phyloP scores from a whole-genome alignment of 2,113 vertebrate genomes.

The Cephalopterus ornatus region DNA sequence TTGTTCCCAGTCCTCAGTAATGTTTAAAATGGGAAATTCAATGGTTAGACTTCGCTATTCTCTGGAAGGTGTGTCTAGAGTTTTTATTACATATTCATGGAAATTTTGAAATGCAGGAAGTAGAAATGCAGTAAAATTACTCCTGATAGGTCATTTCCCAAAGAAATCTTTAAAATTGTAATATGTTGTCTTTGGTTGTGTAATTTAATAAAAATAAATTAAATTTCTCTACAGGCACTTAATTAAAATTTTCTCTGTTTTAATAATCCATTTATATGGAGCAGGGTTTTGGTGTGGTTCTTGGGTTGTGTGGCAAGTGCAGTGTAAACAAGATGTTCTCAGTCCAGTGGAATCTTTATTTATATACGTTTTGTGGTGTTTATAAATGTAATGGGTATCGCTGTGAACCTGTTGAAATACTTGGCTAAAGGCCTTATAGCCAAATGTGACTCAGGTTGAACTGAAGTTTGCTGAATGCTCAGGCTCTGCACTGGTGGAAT shows the following conservation, averaged over 20 bases:
- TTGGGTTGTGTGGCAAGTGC: background rate
- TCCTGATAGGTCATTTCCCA: slow-evolving; percentile 59
- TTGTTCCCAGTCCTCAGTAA: background rate
- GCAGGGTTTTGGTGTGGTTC: slow-evolving; percentile 21
- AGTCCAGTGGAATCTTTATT: background rate
- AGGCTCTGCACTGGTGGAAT: background rate
- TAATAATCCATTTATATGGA: slow-evolving; percentile 29
- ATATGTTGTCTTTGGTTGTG: slow-evolving; percentile 1
- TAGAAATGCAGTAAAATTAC: slow-evolving; percentile 48
- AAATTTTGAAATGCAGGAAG: slow-evolving; percentile 59
- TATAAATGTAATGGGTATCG: background rate
- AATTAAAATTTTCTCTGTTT: background rate
- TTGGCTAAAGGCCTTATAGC: background rate
- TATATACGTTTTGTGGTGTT: background rate
- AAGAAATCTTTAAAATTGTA: slow-evolving; percentile 24
- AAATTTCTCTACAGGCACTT: background rate
- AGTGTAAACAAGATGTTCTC: slow-evolving; percentile 24
- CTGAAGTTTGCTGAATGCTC: background rate
- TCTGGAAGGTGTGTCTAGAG: slow-evolving; percentile 5
- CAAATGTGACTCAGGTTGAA: background rate
- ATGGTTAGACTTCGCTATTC: background rate
- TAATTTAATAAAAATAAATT: slow-evolving; percentile 55
- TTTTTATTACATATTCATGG: slow-evolving; percentile 18
- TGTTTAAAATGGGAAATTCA: background rate
- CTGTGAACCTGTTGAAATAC: background rate